Conservation (phyloP, 1,140 invertebrate genomes). For the Drosophila truncata region DNA sequence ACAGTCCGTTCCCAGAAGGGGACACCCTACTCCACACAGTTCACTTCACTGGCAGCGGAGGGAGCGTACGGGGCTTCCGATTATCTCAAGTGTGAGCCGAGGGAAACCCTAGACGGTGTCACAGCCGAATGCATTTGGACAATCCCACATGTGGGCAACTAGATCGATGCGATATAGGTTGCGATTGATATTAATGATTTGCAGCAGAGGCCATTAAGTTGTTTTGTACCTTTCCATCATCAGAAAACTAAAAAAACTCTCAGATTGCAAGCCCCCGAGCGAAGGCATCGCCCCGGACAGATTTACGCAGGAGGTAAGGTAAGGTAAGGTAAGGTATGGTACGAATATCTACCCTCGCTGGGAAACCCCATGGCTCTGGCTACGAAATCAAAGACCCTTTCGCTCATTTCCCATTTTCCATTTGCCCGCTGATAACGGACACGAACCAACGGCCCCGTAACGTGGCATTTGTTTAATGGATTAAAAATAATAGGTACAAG, state of each 20-base stretch:
- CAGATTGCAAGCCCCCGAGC: constrained; percentile 60
- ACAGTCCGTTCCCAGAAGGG: constrained; percentile 24
- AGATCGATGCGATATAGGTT: constrained; percentile 45
- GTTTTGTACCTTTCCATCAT: constrained; percentile 61
- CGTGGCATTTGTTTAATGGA: constrained; percentile 82
- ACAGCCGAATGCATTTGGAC: constrained; percentile 58
- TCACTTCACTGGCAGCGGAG: constrained; percentile 6
- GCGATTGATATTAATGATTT: constrained; percentile 79
- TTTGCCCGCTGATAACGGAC: constrained; percentile 63
- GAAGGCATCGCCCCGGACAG: constrained; percentile 60
- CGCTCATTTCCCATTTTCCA: constrained; percentile 52
- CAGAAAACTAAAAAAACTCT: constrained; percentile 42
- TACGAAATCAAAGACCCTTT: constrained; percentile 72
- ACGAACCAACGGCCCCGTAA: constrained; percentile 54
- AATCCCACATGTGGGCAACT: constrained; percentile 35
- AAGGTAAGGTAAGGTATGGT: not conserved
- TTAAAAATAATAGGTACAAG: constrained; percentile 76
- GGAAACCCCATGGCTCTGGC: constrained; percentile 49
- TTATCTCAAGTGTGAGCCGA: constrained; percentile 25
- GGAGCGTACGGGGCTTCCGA: constrained; percentile 13
- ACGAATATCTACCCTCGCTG: constrained; percentile 48
- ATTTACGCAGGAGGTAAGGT: constrained; percentile 1
- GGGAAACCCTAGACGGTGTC: constrained; percentile 39
- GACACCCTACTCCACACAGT: constrained; percentile 11
- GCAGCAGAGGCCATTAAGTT: constrained; percentile 61